Conservation (phyloP, 1,140 invertebrate species). For the Sitobion miscanthi region DNA sequence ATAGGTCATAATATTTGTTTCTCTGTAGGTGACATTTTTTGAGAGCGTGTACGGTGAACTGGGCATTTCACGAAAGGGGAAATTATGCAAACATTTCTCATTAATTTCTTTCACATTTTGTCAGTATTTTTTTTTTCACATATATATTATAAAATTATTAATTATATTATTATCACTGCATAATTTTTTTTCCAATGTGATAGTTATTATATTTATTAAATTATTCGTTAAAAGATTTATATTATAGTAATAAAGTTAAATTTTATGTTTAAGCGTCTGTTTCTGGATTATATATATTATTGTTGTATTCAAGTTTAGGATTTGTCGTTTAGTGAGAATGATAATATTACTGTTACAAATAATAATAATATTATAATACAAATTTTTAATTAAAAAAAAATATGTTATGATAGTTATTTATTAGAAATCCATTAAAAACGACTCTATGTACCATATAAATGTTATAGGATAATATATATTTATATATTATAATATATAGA, state of each 20-base stretch:
- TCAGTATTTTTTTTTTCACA: constrained; percentile 38
- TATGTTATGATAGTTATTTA: constrained; percentile 17
- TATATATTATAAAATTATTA: constrained; percentile 17
- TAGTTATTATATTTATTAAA: constrained; percentile 52
- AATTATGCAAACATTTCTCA: neutral
- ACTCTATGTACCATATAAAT: neutral
- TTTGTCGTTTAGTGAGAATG: constrained; percentile 37
- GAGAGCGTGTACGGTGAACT: constrained; percentile 23
- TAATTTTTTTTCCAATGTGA: constrained; percentile 50
- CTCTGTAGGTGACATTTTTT: constrained; percentile 49
- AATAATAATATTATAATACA: constrained; percentile 3
- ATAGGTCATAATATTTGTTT: constrained; percentile 19
- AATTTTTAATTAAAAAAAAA: neutral
- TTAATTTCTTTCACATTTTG: constrained; percentile 35
- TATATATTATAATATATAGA: neutral
- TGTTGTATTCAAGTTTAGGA: constrained; percentile 28
- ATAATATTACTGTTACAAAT: constrained; percentile 15
- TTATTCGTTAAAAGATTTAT: constrained; percentile 53
- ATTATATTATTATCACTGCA: constrained; percentile 44
- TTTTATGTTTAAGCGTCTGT: constrained; percentile 42
- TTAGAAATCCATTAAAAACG: constrained; percentile 18
- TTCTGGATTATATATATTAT: constrained; percentile 39
- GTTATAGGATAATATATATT: neutral
- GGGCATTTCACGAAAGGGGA: constrained; percentile 15
- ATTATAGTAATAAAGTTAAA: constrained; percentile 32